Base-by-base conservation (phyloP, 2,888 invertebrate genomes). In the Noctua janthina region DNA sequence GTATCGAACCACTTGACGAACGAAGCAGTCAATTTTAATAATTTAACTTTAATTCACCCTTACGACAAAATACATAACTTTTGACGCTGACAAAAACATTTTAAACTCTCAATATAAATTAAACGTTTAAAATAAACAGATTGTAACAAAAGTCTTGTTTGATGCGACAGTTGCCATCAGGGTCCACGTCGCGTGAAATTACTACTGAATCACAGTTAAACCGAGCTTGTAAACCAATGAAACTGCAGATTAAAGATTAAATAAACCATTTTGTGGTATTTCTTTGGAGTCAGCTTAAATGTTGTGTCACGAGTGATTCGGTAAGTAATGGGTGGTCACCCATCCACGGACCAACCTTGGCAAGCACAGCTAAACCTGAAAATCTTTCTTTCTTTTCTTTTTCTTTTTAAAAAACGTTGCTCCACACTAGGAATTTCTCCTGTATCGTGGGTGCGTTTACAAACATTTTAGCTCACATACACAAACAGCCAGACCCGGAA, bases 201-300 rank as follows among this genome's bases (percentile, higher is more conserved):
- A 76, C 70, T 51, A 39, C 79, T 76, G 76, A 83, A 71, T 79
- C 66, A 43, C 74, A 83, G 67, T 83, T 83, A n/a, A 85, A 85
- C 79, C 56, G 85, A 74, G 84, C 67, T 43, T 83, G 83, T 62
- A 71, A 87, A 79, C 85, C 85, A 23, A 71, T 70, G 10, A 35
- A 74, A 76, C 87, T 71, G 64, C 69, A 59, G 79, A 76, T 83
- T 83, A 76, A 79, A 87, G 87, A 74, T 83, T 62, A 85, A 87
- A 79, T 71, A 79, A 64, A 35, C 67, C 67, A 29, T 72, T 69
- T 68, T 73, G 84, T 76, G 75, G 79, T 56, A 20, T 62, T 75
- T 49, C 43, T 51, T 66, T 54, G 35, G 13, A 49, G 49, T 23
- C n/a, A 39, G 74, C 17, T 72, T 66, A 39, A 68, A 29, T n/a